Conservation (phyloP, 2,888 invertebrate species). For the Balanococcus diminutus region DNA sequence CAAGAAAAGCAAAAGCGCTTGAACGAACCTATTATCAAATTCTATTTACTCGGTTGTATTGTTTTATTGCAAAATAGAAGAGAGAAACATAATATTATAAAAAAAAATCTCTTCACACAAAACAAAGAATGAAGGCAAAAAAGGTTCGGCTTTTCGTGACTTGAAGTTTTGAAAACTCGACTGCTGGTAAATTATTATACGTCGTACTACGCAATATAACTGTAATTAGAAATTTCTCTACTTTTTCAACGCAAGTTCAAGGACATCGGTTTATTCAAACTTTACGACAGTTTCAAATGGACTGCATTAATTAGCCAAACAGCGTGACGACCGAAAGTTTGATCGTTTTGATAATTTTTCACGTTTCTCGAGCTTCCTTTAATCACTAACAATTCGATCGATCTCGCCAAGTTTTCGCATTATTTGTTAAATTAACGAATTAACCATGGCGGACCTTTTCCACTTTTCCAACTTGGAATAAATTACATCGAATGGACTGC, state of each 20-base stretch:
- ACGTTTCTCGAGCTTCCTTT: neutral
- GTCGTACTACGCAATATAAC: neutral
- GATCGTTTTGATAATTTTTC: neutral
- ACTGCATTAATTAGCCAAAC: neutral
- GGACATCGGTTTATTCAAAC: neutral
- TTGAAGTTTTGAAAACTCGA: neutral
- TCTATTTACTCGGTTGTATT: slow-evolving; percentile 1
- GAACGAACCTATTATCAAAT: slow-evolving; percentile 10
- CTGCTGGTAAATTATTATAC: neutral
- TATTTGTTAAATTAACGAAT: neutral
- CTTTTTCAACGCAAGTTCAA: neutral
- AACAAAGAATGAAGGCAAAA: neutral
- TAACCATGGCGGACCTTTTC: neutral
- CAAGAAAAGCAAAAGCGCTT: too few relatives aligned
- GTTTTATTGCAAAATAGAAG: neutral
- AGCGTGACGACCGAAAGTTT: neutral
- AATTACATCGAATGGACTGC: neutral
- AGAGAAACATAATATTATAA: neutral
- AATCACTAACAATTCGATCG: neutral
- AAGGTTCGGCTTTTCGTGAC: neutral
- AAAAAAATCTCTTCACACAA: neutral
- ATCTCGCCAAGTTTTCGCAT: neutral
- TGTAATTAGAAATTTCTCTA: neutral
- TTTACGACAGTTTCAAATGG: neutral
- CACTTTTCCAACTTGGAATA: neutral